Percentiles rank a stretch among this genome's conserved stretches.
Conservation (phyloP, 2,888 invertebrate genomes). For the Coenonympha arcania region DNA sequence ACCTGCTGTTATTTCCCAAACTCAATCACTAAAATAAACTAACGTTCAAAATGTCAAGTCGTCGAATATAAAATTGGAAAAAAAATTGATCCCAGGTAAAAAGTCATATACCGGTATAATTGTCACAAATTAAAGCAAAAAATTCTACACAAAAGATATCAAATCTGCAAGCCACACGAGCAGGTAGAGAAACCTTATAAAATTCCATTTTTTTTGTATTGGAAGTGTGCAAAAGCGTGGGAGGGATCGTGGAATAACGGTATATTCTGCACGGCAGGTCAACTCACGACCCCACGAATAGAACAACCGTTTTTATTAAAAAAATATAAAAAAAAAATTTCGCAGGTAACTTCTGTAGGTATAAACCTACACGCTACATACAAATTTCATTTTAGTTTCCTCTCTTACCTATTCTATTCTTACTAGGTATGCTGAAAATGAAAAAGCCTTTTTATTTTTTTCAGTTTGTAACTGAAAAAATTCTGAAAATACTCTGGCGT, state of each 20-base stretch:
- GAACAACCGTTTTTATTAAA: slow-evolving; percentile 12
- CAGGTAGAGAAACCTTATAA: slow-evolving; percentile 66
- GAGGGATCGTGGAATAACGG: slow-evolving; percentile 63
- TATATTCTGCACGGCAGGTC: slow-evolving; percentile 38
- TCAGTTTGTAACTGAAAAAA: too few species aligned
- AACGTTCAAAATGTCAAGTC: slow-evolving; percentile 61
- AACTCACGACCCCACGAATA: slow-evolving; percentile 13
- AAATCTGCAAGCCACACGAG: slow-evolving; percentile 75
- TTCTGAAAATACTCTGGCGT: too few species aligned
- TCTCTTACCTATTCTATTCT: background rate
- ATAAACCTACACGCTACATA: background rate
- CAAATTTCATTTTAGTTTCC: background rate
- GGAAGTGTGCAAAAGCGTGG: slow-evolving; percentile 72
- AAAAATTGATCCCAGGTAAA: slow-evolving; percentile 68
- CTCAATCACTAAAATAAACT: slow-evolving; percentile 58
- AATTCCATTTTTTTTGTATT: slow-evolving; percentile 48
- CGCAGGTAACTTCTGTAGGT: background rate
- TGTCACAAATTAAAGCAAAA: slow-evolving; percentile 75
- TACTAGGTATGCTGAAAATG: background rate
- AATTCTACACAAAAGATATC: slow-evolving; percentile 67
- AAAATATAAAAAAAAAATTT: background rate
- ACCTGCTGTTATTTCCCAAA: too few species aligned
- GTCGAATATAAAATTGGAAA: slow-evolving; percentile 30
- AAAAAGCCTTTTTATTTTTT: too few species aligned
- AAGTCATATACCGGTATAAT: slow-evolving; percentile 75